Evolutionary conservation across 2,888 invertebrate species (phyloP), one percentile per base, ranked within the genome.

Genomic region (Carpatolechia fugitivella): DNA sequence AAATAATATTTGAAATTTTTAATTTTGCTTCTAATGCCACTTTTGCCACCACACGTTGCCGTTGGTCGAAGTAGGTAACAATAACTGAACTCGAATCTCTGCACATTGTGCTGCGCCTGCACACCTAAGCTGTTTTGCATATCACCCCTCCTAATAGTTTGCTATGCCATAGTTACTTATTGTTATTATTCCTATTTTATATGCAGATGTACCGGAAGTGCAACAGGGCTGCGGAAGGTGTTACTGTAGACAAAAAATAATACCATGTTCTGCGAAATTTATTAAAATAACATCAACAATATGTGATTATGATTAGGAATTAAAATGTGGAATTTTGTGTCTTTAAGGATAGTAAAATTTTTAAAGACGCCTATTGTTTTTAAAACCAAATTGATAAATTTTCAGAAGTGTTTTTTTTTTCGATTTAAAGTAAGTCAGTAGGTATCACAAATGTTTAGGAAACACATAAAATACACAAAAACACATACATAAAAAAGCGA

Each of bases 101-200:
- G 47, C 47, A 29, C 50, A 11, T 20, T 7, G 5, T 36, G 35
- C n/a, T 47, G 52, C 29, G 51, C 41, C 24, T 44, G 46, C 52
- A 14, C 44, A 44, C 29, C 44, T 44, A 40, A 55, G 52, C 55
- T 46, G 70, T 79, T 83, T 83, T 82, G 83, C 83, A 84, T 84
- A 82, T 69, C 76, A 74, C 78, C 82, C 80, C 69, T 74, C 57
- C 62, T 67, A 70, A 74, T 70, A 62, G 38, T 38, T 38, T 3
- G 14, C 38, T 38, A 38, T 38, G 7, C 38, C 66, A 66, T 71
- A 70, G 68, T 71, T 78, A 4, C 6, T 24, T 24, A 76, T 80
- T 80, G 72, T 81, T 81, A 76, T 76, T 77, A 76, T 76, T 71
- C 18, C 20, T 13, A 24, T 44, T 29, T 29, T 44, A 29, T 71